Base-by-base conservation (phyloP, 2,797 vertebrate genomes). In the Arvicola amphibius region DNA sequence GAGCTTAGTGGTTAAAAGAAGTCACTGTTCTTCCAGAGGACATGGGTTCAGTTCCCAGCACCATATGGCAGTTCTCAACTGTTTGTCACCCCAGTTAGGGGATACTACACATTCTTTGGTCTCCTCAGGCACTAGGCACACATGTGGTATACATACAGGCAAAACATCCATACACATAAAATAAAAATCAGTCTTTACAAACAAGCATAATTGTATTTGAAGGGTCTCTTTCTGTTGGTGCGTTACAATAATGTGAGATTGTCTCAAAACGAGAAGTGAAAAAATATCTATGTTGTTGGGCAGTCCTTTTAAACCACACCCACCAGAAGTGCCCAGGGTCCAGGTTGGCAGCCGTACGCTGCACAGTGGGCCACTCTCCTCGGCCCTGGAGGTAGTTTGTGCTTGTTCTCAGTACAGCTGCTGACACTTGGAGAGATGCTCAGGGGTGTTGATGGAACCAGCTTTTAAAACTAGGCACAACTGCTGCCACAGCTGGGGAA, bases 371-470 rank as follows among this genome's bases (percentile, higher is more conserved):
- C 87, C 0, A 0, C 61, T 65, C 5, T 1, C 10, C 4, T n/a
- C 6, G 34, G 61, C 27, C 2, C 19, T 34, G 27, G 27, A 65
- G 40, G 37, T 19, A 5, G 6, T 86, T 94, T 92, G 69, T 98
- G 99, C 99, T 99, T 99, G 97, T 99, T 99, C 98, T 99, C 99
- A 91, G 99, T 99, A 97, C 99, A 99, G 96, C 99, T 99, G 97
- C 99, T 99, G 97, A 99, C 99, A 80, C 98, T 99, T 97, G 99
- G 99, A 98, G 99, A 99, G 98, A 99, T 99, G 98, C 34, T 99
- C 87, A 99, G 99, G 99, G 99, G 99, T 98, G 99, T 99, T 95
- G 99, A 99, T 98, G 99, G 99, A 98, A 99, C 99, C 98, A 99
- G 99, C 98, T 99, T 98, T 79, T 79, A 11, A n/a, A 80, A 37